Base-by-base conservation (phyloP, 1,140 invertebrate species). In the Polypedilum vanderplanki region DNA sequence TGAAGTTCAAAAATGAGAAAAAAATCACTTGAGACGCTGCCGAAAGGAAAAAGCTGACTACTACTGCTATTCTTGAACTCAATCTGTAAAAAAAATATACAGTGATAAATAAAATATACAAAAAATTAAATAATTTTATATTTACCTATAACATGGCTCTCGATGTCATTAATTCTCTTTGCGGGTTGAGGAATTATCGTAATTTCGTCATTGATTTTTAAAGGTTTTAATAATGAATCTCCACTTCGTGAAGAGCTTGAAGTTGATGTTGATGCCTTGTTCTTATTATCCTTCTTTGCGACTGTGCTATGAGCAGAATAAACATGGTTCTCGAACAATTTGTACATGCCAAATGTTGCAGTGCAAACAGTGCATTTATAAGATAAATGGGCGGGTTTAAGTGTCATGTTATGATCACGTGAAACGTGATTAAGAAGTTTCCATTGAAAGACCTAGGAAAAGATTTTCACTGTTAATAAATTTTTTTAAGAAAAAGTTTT, bases 351-450 rank as follows among this genome's bases (percentile, higher is more conserved):
- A 80, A 96, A 96, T 9, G 94, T 96, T 70, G 94, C 93, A 74
- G 94, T 95, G 82, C 94, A 97, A 5, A 96, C 94, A 33, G 94
- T 96, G 83, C 94, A 97, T 82, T 96, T 97, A 86, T 96, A 96
- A 8, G 93, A 95, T 22, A 96, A 83, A 83, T 96, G 94, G 33
- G 94, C 94, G 7, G 94, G 94, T 80, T 96, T 96, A 75, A 96
- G 83, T 15, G 91, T 93, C 88, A 95, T 90, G 77, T 91, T 92
- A 82, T 96, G 94, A 83, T 96, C 94, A 76, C 92, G 87, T 41
- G 92, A 93, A 73, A 97, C 94, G 79, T 96, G 94, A 82, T 94
- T 94, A 73, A 96, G 83, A 73, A 97, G 82, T 80, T 96, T 96
- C 92, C 93, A 96, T 84, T 95, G 93, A 81, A 94, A 96, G 74